Evolutionary conservation across 2,888 invertebrate species (phyloP), one percentile per base, ranked within the genome.

Genomic region (Mesorhabditis belari): DNA sequence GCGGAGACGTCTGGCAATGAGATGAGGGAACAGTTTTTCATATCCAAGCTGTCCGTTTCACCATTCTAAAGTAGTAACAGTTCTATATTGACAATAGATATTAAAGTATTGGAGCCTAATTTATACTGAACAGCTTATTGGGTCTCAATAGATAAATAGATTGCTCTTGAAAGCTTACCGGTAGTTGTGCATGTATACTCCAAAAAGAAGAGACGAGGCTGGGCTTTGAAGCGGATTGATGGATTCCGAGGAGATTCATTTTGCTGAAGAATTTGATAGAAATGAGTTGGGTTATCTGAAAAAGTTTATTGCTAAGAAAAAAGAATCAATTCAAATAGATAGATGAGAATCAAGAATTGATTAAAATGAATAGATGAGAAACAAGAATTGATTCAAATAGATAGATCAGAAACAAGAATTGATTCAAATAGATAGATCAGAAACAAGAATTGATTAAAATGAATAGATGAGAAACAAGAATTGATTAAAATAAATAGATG

Each of bases 171-270:
- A n/a, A 51, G 28, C 54, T 26, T 2, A 62, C 70, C 68, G 63
- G 70, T 25, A 66, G 63, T 54, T 70, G 70, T 6, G 67, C 70
- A 56, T 70, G 66, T 57, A 70, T 65, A 29, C 66, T 66, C 70
- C 70, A 70, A 29, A 66, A 68, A 44, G 70, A 70, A 2, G 70
- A 70, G 25, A 70, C 27, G n/a, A 70, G 61, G 51, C 70, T 70
- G 5, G 70, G 70, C 53, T 68, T 68, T 6, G 70, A 70, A 26
- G 68, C 66, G 27, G 70, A 70, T 49, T 66, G 67, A 27, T 68
- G 66, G 25, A 70, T 70, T 6, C 65, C 58, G 24, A 70, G 51
- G 51, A 65, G 62, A 55, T 70, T 35, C 44, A 35, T 35, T n/a
- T 9, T 35, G 12, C n/a, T 9, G 2, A 35, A 35, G 44, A 1